phyloP scores from a whole-genome alignment of 2,888 invertebrate genomes.

The Diabrotica balteata region DNA sequence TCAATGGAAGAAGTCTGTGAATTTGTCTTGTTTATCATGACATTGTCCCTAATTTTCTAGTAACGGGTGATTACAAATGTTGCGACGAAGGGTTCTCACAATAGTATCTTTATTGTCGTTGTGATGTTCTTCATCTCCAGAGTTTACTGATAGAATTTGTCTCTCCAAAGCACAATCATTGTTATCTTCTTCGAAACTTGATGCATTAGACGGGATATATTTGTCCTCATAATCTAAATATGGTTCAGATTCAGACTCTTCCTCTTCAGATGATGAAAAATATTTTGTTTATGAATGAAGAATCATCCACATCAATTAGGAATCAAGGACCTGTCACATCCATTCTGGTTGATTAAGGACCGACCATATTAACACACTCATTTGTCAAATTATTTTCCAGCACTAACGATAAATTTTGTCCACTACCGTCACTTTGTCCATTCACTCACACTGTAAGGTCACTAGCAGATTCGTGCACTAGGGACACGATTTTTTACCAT shows the following conservation, averaged over 20 bases:
- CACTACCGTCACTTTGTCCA: constrained; percentile 1
- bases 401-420: not conserved
- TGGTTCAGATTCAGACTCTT: constrained; percentile 4
- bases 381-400: constrained; percentile 2
- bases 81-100: constrained; percentile 5
- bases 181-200: not conserved
- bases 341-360: not conserved
- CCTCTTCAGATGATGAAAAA: constrained; percentile 4
- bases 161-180: not conserved
- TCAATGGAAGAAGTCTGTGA: too few relatives aligned
- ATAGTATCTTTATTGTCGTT: not conserved
- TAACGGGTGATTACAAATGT: constrained; percentile 1
- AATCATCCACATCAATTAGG: not conserved
- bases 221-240: constrained; percentile 4
- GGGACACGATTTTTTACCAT: constrained; percentile 1
- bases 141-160: constrained; percentile 1
- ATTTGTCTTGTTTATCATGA: not conserved
- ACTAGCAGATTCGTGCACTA: constrained; percentile 4
- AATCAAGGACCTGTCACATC: constrained; percentile 5
- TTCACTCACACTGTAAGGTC: constrained; percentile 3
- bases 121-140: constrained; percentile 2
- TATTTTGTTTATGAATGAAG: constrained; percentile 1
- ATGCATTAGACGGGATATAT: not conserved
- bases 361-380: constrained; percentile 1
- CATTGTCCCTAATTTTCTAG: constrained; percentile 3